These are phyloP conservation scores for Helogale parvula DNA, from an alignment of 2,113 vertebrate genomes.

Conservation along the genomic window DNA sequence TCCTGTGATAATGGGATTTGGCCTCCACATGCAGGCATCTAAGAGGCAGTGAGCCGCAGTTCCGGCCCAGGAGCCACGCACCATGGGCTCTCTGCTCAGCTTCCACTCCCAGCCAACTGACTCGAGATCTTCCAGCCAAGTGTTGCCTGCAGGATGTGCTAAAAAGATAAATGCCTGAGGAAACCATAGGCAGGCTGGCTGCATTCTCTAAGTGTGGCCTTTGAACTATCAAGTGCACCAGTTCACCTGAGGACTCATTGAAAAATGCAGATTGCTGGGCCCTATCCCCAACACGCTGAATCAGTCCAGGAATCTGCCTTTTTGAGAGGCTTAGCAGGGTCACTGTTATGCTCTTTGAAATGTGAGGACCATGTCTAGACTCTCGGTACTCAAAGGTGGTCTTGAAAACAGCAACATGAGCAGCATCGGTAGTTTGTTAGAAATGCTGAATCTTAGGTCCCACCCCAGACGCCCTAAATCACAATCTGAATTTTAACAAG, in stretches of 20 bases:
- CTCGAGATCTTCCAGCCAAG: neutral
- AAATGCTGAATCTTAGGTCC: neutral
- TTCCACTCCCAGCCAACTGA: neutral
- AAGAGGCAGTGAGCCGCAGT: neutral
- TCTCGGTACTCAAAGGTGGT: neutral
- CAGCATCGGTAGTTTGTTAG: neutral
- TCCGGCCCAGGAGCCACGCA: neutral
- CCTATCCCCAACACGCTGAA: neutral
- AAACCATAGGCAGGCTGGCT: neutral
- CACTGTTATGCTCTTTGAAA: neutral
- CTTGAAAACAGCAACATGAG: neutral
- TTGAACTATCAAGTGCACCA: neutral
- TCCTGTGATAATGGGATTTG: neutral
- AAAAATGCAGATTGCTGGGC: neutral
- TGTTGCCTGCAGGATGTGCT: neutral
- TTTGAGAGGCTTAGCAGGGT: neutral
- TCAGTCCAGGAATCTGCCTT: neutral
- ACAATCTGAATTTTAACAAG: constrained; percentile 39
- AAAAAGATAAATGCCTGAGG: neutral
- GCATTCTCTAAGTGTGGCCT: neutral
- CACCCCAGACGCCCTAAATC: neutral
- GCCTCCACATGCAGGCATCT: neutral
- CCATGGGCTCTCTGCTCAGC: neutral
- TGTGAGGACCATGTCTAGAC: neutral
- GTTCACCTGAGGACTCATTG: neutral